Percentiles rank a stretch among this genome's conserved stretches.
phyloP scores from a whole-genome alignment of 2,797 vertebrate species.

The Oreochromis grahami region DNA sequence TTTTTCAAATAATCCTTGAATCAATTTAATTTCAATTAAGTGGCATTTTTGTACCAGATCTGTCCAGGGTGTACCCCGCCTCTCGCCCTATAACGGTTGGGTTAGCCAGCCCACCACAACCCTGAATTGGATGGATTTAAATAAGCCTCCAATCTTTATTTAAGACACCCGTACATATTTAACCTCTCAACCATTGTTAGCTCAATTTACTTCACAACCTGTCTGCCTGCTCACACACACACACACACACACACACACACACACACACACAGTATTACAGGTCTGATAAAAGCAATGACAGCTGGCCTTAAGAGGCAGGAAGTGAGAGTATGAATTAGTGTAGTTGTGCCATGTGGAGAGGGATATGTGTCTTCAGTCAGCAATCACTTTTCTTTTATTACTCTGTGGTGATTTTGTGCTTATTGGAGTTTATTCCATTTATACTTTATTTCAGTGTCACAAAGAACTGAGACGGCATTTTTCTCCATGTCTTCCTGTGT shows the following conservation, averaged over 20 bases:
- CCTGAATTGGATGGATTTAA: not conserved
- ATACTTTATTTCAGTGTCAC: not conserved
- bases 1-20: not conserved
- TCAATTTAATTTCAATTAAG: not conserved
- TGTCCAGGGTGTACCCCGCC: not conserved
- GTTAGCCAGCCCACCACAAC: not conserved
- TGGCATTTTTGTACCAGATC: not conserved
- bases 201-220: not conserved
- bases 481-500: not conserved
- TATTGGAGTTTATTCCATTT: not conserved
- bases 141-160: not conserved
- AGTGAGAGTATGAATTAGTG: constrained; percentile 32
- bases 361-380: not conserved
- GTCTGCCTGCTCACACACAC: not conserved
- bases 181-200: not conserved
- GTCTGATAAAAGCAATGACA: constrained; percentile 31
- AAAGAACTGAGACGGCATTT: not conserved
- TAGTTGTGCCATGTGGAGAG: not conserved
- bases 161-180: not conserved
- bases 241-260: not conserved
- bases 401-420: not conserved
- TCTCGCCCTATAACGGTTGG: not conserved
- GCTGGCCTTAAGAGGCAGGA: constrained; percentile 28
- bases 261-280: not conserved
- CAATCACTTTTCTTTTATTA: not conserved